Evolutionary conservation across 2,797 vertebrate species (phyloP), one percentile per base, ranked within the genome.

Genomic region (Hapalemur alaotrensis): DNA sequence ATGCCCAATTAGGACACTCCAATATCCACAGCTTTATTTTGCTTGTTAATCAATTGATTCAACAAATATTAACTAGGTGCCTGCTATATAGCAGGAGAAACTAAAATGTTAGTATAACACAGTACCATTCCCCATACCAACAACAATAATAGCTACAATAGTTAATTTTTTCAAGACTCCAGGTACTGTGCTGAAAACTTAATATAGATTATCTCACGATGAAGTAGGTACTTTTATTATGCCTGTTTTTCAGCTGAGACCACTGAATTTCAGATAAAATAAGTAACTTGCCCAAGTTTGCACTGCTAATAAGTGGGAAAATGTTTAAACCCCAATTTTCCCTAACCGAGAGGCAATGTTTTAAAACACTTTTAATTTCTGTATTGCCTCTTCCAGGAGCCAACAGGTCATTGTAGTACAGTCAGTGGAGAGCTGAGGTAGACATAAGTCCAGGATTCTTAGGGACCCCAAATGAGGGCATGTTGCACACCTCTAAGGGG

Each of bases 101-200:
- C 69, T 95, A 79, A 73, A 84, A 76, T 59, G 89, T 69, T 81
- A 92, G 38, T 80, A 59, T 61, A 92, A 88, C 41, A 35, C 0
- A 22, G 28, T 35, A 4, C 25, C 25, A 0, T 2, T 41, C 28
- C 93, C 67, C 30, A 52, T 38, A 94, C 43, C 46, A 80, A 85
- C 15, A 70, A 32, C 12, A 86, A 73, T 18, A 89, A 35, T 46
- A 28, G 54, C 32, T 41, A 86, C 5, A 38, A 69, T 25, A 54
- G 7, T 84, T 80, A 84, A 59, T 90, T 35, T n/a, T 30, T 7
- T 13, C 28, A 67, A 87, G 32, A 73, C 10, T 61, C n/a, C 28
- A 46, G n/a, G 70, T 22, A 15, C 38, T 35, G 35, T 17, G 35
- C 67, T 86, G 22, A 81, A 82, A 70, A 57, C 4, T 52, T 50